phyloP scores from a whole-genome alignment of 2,888 invertebrate species.

The Nezara viridula region DNA sequence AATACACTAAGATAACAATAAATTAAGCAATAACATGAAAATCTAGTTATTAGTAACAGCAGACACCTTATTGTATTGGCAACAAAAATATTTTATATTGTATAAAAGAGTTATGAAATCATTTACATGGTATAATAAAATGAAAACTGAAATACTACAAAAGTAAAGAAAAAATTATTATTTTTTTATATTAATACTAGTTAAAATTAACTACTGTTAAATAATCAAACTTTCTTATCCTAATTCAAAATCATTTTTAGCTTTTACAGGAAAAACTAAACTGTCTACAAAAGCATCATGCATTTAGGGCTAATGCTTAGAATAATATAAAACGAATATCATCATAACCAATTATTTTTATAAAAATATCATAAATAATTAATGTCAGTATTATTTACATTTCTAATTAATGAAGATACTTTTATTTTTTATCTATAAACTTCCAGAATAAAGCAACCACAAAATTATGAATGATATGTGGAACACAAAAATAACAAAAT shows the following conservation, averaged over 20 bases:
- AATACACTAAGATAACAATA: too few relatives aligned
- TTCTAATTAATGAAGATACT: neutral
- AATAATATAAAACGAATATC: neutral
- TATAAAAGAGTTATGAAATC: too few relatives aligned
- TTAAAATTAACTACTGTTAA: too few relatives aligned
- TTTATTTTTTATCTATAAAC: neutral
- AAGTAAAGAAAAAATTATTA: too few relatives aligned
- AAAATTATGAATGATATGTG: neutral
- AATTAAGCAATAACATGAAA: too few relatives aligned
- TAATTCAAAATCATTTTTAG: neutral
- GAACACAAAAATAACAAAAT: neutral
- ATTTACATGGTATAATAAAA: too few relatives aligned
- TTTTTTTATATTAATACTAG: too few relatives aligned
- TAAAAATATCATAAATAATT: neutral
- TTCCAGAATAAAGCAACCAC: neutral
- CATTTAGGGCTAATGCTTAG: neutral
- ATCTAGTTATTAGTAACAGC: too few relatives aligned
- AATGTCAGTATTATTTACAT: neutral
- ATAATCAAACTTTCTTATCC: neutral
- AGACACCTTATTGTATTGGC: too few relatives aligned
- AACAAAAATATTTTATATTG: too few relatives aligned
- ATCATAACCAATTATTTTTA: neutral
- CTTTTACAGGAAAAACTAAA: neutral
- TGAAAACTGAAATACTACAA: too few relatives aligned
- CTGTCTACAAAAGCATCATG: neutral